phyloP scores from a whole-genome alignment of 2,888 invertebrate genomes.

The Choristoneura rosaceana region DNA sequence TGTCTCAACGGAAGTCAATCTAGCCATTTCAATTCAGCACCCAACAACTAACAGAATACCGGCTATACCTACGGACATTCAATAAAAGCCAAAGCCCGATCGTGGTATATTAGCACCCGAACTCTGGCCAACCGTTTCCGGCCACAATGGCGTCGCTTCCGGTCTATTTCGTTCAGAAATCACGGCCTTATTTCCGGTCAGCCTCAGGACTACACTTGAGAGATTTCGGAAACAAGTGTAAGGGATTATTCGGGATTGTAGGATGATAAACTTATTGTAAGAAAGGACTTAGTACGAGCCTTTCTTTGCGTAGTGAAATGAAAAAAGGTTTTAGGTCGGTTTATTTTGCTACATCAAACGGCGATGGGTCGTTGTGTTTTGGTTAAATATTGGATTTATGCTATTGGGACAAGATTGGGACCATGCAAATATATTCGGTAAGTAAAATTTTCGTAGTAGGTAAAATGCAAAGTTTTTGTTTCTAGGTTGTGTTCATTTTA shows the following conservation, averaged over 20 bases:
- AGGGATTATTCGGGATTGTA: constrained; percentile 14
- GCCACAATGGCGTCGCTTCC: constrained; percentile 44
- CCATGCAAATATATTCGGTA: background rate
- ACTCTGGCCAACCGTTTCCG: constrained; percentile 19
- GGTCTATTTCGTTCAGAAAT: constrained; percentile 46
- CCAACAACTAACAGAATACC: background rate
- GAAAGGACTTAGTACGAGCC: background rate
- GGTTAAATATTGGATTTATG: background rate
- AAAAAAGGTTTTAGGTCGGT: constrained; percentile 1
- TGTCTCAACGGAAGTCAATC: background rate
- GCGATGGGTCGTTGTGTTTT: background rate
- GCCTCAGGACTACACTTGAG: constrained; percentile 1
- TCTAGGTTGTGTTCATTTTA: no score
- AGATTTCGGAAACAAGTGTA: constrained; percentile 8
- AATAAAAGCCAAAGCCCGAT: constrained; percentile 20
- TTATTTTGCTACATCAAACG: background rate
- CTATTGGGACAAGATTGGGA: background rate
- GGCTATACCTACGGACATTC: constrained; percentile 16
- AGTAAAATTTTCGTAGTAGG: no score
- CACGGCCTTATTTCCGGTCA: constrained; percentile 43
- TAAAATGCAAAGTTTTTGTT: no score
- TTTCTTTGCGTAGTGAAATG: background rate
- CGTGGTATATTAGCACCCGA: constrained; percentile 24
- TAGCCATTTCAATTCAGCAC: background rate
- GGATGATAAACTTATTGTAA: constrained; percentile 9